These are phyloP conservation scores for Thamnophis sirtalis DNA, from an alignment of 2,113 vertebrate genomes.

Conservation along the genomic window DNA sequence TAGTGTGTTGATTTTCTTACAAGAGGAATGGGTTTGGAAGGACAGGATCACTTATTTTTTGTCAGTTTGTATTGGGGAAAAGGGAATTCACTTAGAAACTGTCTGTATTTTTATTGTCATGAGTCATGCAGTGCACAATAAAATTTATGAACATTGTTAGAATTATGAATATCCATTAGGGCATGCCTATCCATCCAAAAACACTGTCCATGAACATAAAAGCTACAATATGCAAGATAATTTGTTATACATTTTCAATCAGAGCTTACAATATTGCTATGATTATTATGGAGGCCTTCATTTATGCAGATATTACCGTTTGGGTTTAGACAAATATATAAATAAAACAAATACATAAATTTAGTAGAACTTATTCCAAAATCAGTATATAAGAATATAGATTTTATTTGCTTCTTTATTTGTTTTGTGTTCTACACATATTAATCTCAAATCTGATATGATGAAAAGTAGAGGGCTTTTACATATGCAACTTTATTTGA, in stretches of 20 bases:
- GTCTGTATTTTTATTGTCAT: not conserved
- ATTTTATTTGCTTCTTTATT: not conserved
- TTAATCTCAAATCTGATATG: not conserved
- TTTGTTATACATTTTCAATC: not conserved
- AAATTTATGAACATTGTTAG: not conserved
- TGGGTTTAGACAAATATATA: not conserved
- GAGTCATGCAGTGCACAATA: not conserved
- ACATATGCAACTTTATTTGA: not conserved
- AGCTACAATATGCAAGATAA: not conserved
- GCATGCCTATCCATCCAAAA: not conserved
- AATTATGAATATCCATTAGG: not conserved
- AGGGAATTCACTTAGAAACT: not conserved
- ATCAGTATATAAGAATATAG: not conserved
- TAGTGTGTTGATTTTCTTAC: not conserved
- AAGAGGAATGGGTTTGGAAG: not conserved
- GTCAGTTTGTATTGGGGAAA: not conserved
- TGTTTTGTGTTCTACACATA: not conserved
- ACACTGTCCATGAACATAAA: not conserved
- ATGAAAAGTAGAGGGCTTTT: not conserved
- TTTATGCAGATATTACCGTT: not conserved
- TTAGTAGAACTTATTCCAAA: not conserved
- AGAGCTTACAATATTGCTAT: not conserved
- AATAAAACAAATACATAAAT: not conserved
- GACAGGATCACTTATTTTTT: not conserved
- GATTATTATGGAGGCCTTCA: not conserved